Percentiles rank a stretch among this genome's conserved stretches.
Conservation (phyloP, 1,140 invertebrate species). For the Xylocopa sonorina region DNA sequence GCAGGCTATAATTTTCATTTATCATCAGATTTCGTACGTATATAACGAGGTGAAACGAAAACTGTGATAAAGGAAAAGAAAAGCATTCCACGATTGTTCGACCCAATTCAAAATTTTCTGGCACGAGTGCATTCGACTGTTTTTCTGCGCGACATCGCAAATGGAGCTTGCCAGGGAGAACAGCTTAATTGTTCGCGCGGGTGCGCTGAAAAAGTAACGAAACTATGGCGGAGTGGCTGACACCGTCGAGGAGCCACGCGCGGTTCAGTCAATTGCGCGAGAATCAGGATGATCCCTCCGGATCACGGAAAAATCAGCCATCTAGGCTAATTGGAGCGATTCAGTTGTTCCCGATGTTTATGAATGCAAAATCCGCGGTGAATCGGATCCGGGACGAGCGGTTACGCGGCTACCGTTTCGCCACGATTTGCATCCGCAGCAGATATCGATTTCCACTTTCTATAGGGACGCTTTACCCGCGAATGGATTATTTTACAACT, state of each 20-base stretch:
- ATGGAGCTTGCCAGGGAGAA: neutral
- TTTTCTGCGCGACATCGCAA: neutral
- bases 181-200: neutral
- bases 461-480: neutral
- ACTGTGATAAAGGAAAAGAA: neutral
- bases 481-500: conserved; percentile 9
- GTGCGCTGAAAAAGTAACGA: neutral
- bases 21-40: too few species aligned
- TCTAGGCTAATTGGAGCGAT: conserved; percentile 36
- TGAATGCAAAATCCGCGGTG: conserved; percentile 19
- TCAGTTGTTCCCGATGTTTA: conserved; percentile 20
- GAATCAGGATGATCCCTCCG: conserved; percentile 10
- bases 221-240: too few species aligned
- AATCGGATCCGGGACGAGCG: neutral
- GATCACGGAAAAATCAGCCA: neutral
- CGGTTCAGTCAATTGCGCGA: conserved; percentile 1
- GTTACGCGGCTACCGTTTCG: neutral
- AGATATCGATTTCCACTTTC: conserved; percentile 42
- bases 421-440: conserved; percentile 23
- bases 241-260: neutral
- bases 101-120: neutral
- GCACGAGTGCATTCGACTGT: neutral
- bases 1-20: too few species aligned
- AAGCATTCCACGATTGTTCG: neutral
- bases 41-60: neutral